These are phyloP conservation scores for Vulpes ferrilata DNA, from an alignment of 2,113 vertebrate species.

Conservation along the genomic window DNA sequence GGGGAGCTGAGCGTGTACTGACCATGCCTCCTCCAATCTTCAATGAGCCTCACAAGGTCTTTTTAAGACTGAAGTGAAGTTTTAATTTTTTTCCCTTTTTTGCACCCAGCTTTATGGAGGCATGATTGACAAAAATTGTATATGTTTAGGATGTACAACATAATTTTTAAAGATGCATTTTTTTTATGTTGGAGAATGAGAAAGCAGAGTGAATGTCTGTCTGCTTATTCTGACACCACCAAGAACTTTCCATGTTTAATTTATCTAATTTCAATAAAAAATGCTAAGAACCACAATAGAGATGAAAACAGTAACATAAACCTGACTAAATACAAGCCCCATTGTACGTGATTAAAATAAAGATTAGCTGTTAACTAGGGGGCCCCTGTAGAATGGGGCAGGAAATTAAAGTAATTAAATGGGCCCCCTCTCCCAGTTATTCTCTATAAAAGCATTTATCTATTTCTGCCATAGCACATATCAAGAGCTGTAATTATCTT, in stretches of 20 bases:
- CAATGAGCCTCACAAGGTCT: slow-evolving; percentile 23
- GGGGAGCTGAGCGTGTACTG: neutral
- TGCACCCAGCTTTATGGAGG: neutral
- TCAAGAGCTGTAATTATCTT: slow-evolving; percentile 19
- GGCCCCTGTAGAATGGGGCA: neutral
- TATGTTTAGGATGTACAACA: neutral
- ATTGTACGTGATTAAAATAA: neutral
- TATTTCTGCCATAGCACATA: neutral
- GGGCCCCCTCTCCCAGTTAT: neutral
- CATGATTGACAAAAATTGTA: neutral
- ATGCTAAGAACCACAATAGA: neutral
- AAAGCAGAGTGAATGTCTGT: neutral
- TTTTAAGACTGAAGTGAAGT: neutral
- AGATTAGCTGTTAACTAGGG: no score
- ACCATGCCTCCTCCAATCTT: neutral
- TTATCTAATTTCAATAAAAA: slow-evolving; percentile 13
- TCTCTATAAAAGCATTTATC: neutral
- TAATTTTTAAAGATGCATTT: neutral
- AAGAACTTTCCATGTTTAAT: slow-evolving; percentile 36
- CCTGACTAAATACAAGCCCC: neutral
- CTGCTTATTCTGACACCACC: neutral
- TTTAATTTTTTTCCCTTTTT: neutral
- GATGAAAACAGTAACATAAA: neutral
- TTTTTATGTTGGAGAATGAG: neutral
- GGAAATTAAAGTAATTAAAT: slow-evolving; percentile 6